Conservation (phyloP, 2,888 invertebrate species). For the Ornithoptera alexandrae region DNA sequence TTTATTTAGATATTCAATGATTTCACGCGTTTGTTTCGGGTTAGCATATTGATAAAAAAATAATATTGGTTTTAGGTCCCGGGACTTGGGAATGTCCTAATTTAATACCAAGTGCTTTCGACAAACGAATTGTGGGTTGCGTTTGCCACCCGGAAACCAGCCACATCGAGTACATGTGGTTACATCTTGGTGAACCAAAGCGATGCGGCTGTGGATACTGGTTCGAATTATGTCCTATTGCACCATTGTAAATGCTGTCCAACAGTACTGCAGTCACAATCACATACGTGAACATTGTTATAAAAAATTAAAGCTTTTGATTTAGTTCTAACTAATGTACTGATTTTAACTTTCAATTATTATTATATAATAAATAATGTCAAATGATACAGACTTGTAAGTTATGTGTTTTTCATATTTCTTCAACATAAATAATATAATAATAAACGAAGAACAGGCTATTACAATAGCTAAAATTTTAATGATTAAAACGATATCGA, state of each 20-base stretch:
- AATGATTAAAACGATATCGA: too few species aligned
- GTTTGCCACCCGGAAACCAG: constrained; percentile 81
- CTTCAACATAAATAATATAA: too few species aligned
- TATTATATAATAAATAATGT: too few species aligned
- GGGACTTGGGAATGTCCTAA: constrained; percentile 86
- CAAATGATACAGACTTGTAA: too few species aligned
- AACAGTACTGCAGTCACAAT: background rate
- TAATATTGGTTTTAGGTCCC: constrained; percentile 52
- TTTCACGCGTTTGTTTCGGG: too few species aligned
- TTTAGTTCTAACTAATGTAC: too few species aligned
- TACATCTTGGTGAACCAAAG: constrained; percentile 61
- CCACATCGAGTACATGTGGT: constrained; percentile 64
- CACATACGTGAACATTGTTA: background rate
- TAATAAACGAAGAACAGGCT: too few species aligned
- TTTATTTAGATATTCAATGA: too few species aligned
- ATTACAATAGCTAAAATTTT: too few species aligned
- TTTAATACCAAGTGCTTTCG: constrained; percentile 84
- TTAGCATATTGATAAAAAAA: background rate
- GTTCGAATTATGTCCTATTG: constrained; percentile 69
- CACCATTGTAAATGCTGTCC: constrained; percentile 43
- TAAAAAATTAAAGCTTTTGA: background rate
- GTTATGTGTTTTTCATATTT: too few species aligned
- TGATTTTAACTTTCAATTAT: too few species aligned
- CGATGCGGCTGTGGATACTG: constrained; percentile 71
- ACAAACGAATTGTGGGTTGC: constrained; percentile 85